These are phyloP conservation scores for Channa maculata DNA, from an alignment of 2,113 vertebrate genomes.

Conservation along the genomic window DNA sequence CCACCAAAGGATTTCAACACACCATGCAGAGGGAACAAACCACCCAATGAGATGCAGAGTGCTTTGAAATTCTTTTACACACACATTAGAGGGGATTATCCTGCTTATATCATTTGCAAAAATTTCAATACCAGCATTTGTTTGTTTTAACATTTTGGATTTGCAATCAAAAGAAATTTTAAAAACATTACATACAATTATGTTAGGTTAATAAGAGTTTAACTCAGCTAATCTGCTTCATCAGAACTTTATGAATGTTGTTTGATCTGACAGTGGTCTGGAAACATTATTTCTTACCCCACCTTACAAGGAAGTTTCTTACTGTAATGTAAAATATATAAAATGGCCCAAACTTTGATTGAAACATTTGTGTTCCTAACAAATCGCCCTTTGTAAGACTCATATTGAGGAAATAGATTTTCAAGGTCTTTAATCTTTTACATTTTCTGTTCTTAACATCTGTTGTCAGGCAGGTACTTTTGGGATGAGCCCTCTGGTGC, in stretches of 20 bases:
- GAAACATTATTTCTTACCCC: too few species aligned
- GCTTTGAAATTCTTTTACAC: slow-evolving; percentile 48
- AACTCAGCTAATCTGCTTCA: not conserved
- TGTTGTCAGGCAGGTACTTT: not conserved
- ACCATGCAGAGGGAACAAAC: not conserved
- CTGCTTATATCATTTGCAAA: slow-evolving; percentile 19
- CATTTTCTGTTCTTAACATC: not conserved
- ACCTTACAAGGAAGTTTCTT: too few species aligned
- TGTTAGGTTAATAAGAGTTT: not conserved
- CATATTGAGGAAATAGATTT: not conserved
- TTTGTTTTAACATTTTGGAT: not conserved
- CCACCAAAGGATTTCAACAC: slow-evolving; percentile 36
- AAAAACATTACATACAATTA: not conserved
- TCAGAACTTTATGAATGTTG: not conserved
- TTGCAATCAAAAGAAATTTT: not conserved
- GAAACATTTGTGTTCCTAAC: too few species aligned
- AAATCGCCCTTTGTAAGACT: too few species aligned
- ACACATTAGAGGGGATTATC: slow-evolving; percentile 47
- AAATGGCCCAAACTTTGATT: too few species aligned
- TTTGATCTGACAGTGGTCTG: too few species aligned
- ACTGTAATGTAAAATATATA: too few species aligned
- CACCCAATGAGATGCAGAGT: slow-evolving; percentile 22
- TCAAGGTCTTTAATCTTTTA: not conserved
- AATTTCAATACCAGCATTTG: slow-evolving; percentile 6
- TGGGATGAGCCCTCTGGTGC: not conserved